A percentile compares a stretch with the other conserved stretches of the same genome.
These are phyloP conservation scores for Podarcis raffonei DNA, from an alignment of 2,113 vertebrate genomes.

Conservation along the genomic window DNA sequence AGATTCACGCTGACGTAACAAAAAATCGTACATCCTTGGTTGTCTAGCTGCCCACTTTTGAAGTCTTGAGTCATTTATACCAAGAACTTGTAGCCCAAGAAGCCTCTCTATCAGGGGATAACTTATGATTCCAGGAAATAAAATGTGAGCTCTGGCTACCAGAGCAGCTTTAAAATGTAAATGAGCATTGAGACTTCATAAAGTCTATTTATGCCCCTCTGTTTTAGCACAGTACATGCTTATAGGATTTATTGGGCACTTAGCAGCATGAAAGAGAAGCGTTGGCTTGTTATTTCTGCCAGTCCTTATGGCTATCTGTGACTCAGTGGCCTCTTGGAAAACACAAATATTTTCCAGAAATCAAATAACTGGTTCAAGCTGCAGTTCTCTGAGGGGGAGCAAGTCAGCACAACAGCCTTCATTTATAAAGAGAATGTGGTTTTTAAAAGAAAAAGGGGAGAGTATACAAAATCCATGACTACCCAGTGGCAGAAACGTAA, in stretches of 20 bases:
- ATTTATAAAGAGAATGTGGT: not conserved
- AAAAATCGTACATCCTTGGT: not conserved
- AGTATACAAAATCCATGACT: not conserved
- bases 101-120: not conserved
- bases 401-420: constrained; percentile 39
- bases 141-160: not conserved
- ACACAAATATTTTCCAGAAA: constrained; percentile 62
- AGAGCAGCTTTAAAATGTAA: constrained; percentile 13
- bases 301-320: not conserved
- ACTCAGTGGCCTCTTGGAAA: constrained; percentile 53
- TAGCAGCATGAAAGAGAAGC: constrained; percentile 55
- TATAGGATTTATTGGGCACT: constrained; percentile 59
- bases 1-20: not conserved
- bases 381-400: constrained; percentile 18
- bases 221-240: constrained; percentile 47
- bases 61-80: not conserved
- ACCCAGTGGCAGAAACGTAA: not conserved
- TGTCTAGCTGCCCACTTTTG: not conserved
- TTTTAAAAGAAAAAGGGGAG: not conserved
- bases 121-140: not conserved
- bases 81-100: not conserved
- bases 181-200: constrained; percentile 39
- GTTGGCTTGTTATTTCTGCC: constrained; percentile 55
- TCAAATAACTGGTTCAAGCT: constrained; percentile 54
- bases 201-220: constrained; percentile 44